Evolutionary conservation across 53 echinoderm and acorn worm genomes (phyloP), one percentile per base, ranked within the genome.

Genomic region (Patiria pectinifera): DNA sequence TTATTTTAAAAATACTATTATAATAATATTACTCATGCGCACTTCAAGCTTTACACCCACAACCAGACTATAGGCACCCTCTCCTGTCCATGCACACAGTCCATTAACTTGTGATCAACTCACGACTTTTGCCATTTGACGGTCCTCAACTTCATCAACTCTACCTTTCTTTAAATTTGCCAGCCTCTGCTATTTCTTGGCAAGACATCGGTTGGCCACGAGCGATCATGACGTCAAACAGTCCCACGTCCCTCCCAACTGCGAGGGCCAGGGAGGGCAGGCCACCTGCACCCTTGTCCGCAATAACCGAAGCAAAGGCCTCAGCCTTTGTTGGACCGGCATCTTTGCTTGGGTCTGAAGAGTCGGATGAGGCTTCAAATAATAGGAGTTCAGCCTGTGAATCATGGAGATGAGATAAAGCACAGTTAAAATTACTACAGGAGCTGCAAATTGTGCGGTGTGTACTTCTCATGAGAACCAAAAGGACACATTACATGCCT

Each of bases 91-190:
- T 35, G 35, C 35, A 35, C 35, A 35, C 35, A 35, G 35, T 35
- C 35, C 35, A 35, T 35, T 35, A 35, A 35, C 35, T 35, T 35
- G 35, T 35, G 35, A 35, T 35, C 35, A 35, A 35, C 35, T 35
- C 35, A 35, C 35, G 35, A 35, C 12, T 11, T 11, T 2, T 60
- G 8, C 60, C 12, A 60, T 60, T 60, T 60, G 12, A 12, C 8
- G 1, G 2, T 12, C 8, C 6, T 19, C 72, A 72, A 18, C 6
- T 72, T 6, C 6, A 19, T 12, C 16, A 72, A 19, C 72, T 44
- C 44, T 85, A 85, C 85, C 85, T 85, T 71, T 85, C 71, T 85
- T 85, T 85, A 2, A 70, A 85, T 14, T 85, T 70, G 45, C 85
- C 85, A 72, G 53, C 85, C 47, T 48, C 85, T 19, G 85, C 85